Conservation (phyloP, 92 coral and sea anemone genomes). For the Epizoanthus scotinus region DNA sequence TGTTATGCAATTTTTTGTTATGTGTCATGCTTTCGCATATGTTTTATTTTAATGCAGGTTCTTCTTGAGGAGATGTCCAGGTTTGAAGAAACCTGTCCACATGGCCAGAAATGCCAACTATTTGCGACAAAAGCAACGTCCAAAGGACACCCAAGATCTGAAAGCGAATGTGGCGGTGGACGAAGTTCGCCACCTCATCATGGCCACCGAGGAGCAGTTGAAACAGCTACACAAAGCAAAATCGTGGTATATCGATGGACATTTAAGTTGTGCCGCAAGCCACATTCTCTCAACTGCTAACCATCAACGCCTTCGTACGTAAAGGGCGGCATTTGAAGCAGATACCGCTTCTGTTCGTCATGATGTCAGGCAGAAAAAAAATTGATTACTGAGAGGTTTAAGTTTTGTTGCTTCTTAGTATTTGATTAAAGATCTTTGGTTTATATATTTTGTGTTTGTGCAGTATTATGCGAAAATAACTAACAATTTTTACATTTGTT, state of each 20-base stretch:
- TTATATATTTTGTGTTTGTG: too few species aligned
- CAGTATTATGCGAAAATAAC: too few species aligned
- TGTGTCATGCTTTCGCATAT: too few species aligned
- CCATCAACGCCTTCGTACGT: background rate
- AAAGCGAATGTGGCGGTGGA: background rate
- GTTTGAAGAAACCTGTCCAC: background rate
- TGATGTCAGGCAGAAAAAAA: background rate
- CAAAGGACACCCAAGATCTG: background rate
- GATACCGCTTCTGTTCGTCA: background rate
- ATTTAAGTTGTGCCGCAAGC: background rate
- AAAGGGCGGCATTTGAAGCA: background rate
- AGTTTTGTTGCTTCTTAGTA: too few species aligned
- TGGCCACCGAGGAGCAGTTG: constrained; percentile 16
- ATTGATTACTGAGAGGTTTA: background rate
- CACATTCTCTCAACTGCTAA: background rate
- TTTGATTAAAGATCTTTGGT: too few species aligned
- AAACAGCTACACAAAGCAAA: background rate
- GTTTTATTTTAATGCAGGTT: too few species aligned
- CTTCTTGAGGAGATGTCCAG: background rate
- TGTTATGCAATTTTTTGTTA: too few species aligned
- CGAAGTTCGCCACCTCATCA: background rate
- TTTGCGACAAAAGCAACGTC: background rate
- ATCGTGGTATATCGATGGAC: background rate
- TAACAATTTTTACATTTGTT: too few species aligned
- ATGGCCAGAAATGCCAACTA: constrained; percentile 12